phyloP scores from a whole-genome alignment of 1,140 invertebrate species.

The Lucilia cuprina region DNA sequence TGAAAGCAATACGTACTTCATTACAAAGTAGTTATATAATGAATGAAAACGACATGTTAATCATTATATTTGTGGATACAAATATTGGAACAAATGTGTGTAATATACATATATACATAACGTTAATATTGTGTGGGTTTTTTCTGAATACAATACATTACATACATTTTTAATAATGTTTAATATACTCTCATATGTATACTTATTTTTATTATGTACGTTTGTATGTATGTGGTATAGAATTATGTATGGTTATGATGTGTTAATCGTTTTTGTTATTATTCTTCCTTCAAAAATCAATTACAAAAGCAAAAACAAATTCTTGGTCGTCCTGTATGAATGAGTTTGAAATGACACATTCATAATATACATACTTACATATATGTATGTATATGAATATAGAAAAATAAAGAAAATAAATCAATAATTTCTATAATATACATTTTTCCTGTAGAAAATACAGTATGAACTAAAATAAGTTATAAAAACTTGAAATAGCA shows the following conservation, averaged over 20 bases:
- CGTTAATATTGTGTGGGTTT: no score
- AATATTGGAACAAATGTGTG: no score
- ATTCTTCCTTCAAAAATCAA: background rate
- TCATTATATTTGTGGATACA: background rate
- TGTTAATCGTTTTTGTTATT: background rate
- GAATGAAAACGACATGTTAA: constrained; percentile 15
- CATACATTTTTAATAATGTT: no score
- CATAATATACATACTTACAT: no score
- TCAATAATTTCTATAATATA: background rate
- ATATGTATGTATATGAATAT: background rate
- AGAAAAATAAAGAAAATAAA: background rate
- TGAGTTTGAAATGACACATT: background rate
- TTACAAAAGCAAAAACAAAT: background rate
- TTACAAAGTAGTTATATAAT: background rate
- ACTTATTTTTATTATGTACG: background rate
- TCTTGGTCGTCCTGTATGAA: background rate
- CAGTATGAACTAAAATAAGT: background rate
- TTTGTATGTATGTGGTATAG: no score
- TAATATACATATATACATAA: no score
- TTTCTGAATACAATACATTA: no score
- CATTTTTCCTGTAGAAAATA: background rate
- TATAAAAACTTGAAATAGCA: background rate
- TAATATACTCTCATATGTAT: background rate
- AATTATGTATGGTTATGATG: background rate
- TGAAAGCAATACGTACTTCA: background rate